Evolutionary conservation across 2,888 invertebrate genomes (phyloP).

Genomic region (Sycophila texana): DNA sequence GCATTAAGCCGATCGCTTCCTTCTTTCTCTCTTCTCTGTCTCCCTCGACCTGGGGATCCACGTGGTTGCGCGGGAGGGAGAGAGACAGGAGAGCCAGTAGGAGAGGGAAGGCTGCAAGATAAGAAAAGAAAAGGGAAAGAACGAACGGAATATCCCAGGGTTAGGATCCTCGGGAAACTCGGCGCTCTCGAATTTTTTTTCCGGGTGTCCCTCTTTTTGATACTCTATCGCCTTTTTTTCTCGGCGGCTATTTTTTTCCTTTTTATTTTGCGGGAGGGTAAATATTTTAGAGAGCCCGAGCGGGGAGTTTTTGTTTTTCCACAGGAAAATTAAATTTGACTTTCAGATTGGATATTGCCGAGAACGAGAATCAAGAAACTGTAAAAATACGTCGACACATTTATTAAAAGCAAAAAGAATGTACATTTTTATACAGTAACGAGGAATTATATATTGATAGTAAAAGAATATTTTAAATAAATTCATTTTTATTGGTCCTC

Average conservation of each 20-base stretch:
- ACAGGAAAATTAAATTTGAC: neutral
- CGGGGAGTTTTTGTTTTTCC: neutral
- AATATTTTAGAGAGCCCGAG: neutral
- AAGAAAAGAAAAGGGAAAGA: slow-evolving; percentile 28
- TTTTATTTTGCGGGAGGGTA: neutral
- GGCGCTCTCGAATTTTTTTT: slow-evolving; percentile 16
- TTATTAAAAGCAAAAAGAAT: too few species aligned
- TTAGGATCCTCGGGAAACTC: slow-evolving; percentile 18
- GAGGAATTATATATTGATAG: too few species aligned
- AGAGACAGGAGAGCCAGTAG: slow-evolving; percentile 10
- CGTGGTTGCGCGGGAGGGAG: neutral
- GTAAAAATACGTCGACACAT: too few species aligned
- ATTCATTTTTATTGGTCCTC: too few species aligned
- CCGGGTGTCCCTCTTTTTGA: too few species aligned
- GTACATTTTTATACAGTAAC: too few species aligned
- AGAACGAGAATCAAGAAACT: too few species aligned
- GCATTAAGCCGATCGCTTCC: slow-evolving; percentile 74
- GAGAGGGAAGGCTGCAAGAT: slow-evolving; percentile 23
- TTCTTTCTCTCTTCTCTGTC: slow-evolving; percentile 11
- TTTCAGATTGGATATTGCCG: slow-evolving; percentile 2
- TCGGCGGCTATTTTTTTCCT: neutral
- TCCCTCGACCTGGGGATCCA: slow-evolving; percentile 35
- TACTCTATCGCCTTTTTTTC: slow-evolving; percentile 1
- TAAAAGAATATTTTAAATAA: too few species aligned
- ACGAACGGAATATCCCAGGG: neutral